phyloP scores from a whole-genome alignment of 2,888 invertebrate genomes.

The Yponomeuta sedellus region DNA sequence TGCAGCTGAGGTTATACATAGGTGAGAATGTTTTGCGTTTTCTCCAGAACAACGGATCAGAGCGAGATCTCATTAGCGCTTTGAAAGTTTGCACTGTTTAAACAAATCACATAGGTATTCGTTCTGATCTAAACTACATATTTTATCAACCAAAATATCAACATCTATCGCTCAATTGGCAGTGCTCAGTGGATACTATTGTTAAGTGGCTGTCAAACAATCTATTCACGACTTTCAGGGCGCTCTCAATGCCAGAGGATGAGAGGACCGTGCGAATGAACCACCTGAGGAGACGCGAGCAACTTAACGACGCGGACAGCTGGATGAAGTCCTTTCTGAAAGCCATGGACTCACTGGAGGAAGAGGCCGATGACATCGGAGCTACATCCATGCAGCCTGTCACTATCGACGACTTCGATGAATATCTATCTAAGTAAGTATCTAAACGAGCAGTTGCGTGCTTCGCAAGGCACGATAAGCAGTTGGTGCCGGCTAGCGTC shows the following conservation, averaged over 20 bases:
- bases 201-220: not conserved
- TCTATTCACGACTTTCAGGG: conserved; percentile 61
- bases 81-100: too few relatives aligned
- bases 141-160: too few relatives aligned
- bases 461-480: too few relatives aligned
- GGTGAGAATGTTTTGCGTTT: conserved; percentile 44
- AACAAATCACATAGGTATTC: too few relatives aligned
- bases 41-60: not conserved
- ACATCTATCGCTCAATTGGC: too few relatives aligned
- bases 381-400: conserved; percentile 92
- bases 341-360: conserved; percentile 90
- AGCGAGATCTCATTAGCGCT: too few relatives aligned
- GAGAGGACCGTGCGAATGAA: conserved; percentile 92
- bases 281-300: conserved; percentile 86
- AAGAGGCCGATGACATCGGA: conserved; percentile 87
- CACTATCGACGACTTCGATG: conserved; percentile 93
- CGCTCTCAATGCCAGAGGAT: conserved; percentile 93
- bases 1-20: conserved; percentile 90
- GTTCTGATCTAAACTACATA: too few relatives aligned
- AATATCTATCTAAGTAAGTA: conserved; percentile 87
- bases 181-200: too few relatives aligned
- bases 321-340: conserved; percentile 93
- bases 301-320: conserved; percentile 88
- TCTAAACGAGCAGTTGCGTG: too few relatives aligned
- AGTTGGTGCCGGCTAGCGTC: too few relatives aligned